Base-by-base conservation (phyloP, 2,113 vertebrate species). In the Benthochromis sp. region DNA sequence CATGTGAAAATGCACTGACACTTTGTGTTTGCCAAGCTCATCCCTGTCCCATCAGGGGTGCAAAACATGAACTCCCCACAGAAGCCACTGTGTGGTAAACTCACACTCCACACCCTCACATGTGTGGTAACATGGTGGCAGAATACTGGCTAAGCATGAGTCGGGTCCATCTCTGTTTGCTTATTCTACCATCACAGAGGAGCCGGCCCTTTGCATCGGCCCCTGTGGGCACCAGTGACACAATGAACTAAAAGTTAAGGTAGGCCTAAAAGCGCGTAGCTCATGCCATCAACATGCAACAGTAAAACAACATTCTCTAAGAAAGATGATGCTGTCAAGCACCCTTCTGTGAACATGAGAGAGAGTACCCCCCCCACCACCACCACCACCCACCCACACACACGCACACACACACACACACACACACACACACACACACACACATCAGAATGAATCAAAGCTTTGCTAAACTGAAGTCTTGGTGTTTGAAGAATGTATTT, bases 211-310 rank as follows among this genome's bases (percentile, higher is more conserved):
- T 17, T 31, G 24, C 71, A 31, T 50, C 8, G 24, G 24, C 43
- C 43, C 66, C 43, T 19, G 24, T 12, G 24, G 13, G 12, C 24
- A 50, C 43, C 9, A 19, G 6, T 12, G 8, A 47, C 40, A 76
- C 40, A 8, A 3, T 29, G 6, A 47, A 29, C n/a, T 24, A 24
- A 71, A 24, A 3, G 40, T 16, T 29, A 7, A 47, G 24, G 21
- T 10, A 16, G 19, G 12, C 50, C 34, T 2, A 13, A 17, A 13
- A 17, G n/a, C 9, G 1, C 0, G 6, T 0, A 38, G 13, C 8
- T 40, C 34, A 40, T 1, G 31, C 9, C 34, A 27, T 40, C n/a
- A 54, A 57, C 27, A 36, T 38, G 2, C 24, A 52, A 31, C 66
- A 73, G 36, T 9, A 2, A 24, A 43, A 16, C 5, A 6, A 16